phyloP scores from a whole-genome alignment of 1,140 invertebrate genomes.

The Apis florea region DNA sequence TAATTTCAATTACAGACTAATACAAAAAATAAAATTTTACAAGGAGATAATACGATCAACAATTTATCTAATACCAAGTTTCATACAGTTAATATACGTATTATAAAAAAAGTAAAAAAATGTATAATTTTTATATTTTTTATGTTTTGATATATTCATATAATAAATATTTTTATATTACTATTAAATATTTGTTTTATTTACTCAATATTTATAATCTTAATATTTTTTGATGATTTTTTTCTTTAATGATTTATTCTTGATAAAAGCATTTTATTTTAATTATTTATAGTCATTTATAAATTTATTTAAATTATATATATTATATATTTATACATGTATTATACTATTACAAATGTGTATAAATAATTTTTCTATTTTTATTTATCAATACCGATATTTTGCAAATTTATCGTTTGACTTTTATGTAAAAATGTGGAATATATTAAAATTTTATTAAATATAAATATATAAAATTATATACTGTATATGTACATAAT shows the following conservation, averaged over 20 bases:
- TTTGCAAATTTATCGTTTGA: neutral
- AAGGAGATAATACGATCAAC: neutral
- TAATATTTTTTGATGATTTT: no score
- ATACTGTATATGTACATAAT: neutral
- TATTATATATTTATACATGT: neutral
- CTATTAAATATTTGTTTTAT: neutral
- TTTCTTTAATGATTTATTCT: neutral
- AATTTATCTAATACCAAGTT: slow-evolving; percentile 12
- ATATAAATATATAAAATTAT: neutral
- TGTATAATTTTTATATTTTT: slow-evolving; percentile 18
- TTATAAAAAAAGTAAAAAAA: slow-evolving; percentile 13
- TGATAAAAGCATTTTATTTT: neutral
- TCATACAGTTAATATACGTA: slow-evolving; percentile 43
- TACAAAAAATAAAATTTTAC: neutral
- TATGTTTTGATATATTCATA: neutral
- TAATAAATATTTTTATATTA: slow-evolving; percentile 30
- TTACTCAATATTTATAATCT: neutral
- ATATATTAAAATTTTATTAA: neutral
- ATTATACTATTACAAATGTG: neutral
- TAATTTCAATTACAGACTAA: slow-evolving; percentile 13
- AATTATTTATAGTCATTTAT: no score
- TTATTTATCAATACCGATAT: neutral
- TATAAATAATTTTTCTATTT: neutral
- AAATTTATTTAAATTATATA: neutral
- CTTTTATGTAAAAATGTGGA: neutral